A percentile compares a stretch with the other conserved stretches of the same genome.
Evolutionary conservation across 1,140 invertebrate genomes (phyloP).

Genomic region (Eciton burchellii): DNA sequence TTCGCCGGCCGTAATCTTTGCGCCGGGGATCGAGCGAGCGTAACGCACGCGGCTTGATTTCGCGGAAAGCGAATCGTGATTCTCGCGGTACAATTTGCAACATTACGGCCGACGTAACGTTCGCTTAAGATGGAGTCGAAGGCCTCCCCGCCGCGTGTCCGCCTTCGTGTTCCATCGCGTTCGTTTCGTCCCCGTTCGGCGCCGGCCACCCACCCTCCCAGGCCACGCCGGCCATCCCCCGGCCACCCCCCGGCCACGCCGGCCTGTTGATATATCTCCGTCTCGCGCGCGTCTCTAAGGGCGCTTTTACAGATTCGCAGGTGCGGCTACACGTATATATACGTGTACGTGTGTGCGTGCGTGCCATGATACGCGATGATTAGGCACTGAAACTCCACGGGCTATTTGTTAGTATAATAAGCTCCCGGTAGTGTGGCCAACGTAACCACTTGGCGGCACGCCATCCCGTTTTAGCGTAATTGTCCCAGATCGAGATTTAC

Average conservation of each 20-base stretch:
- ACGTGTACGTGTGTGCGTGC: slow-evolving; percentile 57
- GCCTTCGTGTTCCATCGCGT: slow-evolving; percentile 26
- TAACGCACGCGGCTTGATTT: slow-evolving; percentile 30
- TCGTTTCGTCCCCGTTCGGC: slow-evolving; percentile 45
- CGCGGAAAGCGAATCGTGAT: slow-evolving; percentile 41
- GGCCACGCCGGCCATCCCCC: slow-evolving; percentile 21
- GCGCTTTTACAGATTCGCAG: slow-evolving; percentile 58
- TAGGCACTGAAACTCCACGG: slow-evolving; percentile 82
- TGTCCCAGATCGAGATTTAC: slow-evolving; percentile 85
- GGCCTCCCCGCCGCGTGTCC: slow-evolving; percentile 21
- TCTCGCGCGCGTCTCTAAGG: slow-evolving; percentile 60
- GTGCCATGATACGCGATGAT: slow-evolving; percentile 85
- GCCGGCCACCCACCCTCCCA: slow-evolving; percentile 17
- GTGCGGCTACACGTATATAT: slow-evolving; percentile 18
- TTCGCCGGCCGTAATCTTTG: slow-evolving; percentile 1
- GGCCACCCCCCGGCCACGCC: not conserved
- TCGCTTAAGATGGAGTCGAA: slow-evolving; percentile 28
- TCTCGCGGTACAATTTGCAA: slow-evolving; percentile 43
- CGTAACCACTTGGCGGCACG: slow-evolving; percentile 84
- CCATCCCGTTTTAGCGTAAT: slow-evolving; percentile 85
- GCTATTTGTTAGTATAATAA: slow-evolving; percentile 86
- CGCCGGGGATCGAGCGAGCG: not conserved
- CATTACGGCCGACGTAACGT: slow-evolving; percentile 36
- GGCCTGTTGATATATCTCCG: slow-evolving; percentile 55
- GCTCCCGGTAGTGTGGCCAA: slow-evolving; percentile 82